Evolutionary conservation across 2,113 vertebrate genomes (phyloP).

Genomic region (Genyomyrus donnyi): DNA sequence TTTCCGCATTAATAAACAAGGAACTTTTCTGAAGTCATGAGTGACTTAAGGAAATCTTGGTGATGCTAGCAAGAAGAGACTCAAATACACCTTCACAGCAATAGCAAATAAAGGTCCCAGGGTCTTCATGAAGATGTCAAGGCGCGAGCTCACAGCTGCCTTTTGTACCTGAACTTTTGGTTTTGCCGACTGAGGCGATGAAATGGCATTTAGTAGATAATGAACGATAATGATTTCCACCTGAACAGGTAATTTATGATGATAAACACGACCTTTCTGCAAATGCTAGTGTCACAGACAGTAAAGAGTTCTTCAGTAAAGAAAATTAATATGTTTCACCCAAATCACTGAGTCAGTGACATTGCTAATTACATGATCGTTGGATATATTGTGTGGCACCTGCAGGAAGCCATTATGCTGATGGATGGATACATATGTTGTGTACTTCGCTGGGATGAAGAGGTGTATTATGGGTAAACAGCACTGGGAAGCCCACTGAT

Average conservation of each 20-base stretch:
- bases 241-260: not conserved
- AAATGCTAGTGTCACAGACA: not conserved
- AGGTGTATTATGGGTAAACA: not conserved
- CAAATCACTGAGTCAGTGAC: not conserved
- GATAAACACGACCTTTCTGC: conserved; percentile 7
- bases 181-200: not conserved
- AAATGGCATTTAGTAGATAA: conserved; percentile 7
- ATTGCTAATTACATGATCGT: not conserved
- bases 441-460: not conserved
- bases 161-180: not conserved
- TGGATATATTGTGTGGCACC: not conserved
- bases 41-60: not conserved
- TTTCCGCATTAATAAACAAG: not conserved
- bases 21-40: not conserved
- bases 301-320: not conserved
- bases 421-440: not conserved
- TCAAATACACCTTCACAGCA: not conserved
- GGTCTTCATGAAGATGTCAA: not conserved
- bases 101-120: not conserved
- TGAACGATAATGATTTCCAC: not conserved
- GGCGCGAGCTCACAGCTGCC: too few species aligned
- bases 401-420: not conserved
- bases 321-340: not conserved
- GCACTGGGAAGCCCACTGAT: not conserved
- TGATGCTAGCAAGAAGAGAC: not conserved